A percentile compares a stretch with the other conserved stretches of the same genome.
Evolutionary conservation across 2,113 vertebrate species (phyloP).

Genomic region (Cromileptes altivelis): DNA sequence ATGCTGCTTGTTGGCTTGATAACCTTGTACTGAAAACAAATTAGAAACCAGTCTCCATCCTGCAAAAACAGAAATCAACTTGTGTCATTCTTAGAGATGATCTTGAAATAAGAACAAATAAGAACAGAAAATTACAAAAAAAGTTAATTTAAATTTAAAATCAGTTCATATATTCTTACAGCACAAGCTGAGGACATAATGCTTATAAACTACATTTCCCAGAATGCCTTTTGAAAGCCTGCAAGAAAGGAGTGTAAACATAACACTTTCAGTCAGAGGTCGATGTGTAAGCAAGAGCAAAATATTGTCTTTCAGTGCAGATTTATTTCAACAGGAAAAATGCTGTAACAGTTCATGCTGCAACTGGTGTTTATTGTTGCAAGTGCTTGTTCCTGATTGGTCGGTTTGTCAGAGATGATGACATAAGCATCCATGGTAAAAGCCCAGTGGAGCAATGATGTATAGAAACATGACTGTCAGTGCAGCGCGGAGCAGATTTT

Average conservation of each 20-base stretch:
- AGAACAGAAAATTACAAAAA: neutral
- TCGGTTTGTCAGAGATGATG: slow-evolving; percentile 23
- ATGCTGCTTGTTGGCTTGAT: neutral
- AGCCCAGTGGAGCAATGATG: neutral
- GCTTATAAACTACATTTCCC: neutral
- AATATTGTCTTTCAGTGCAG: neutral
- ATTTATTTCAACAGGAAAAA: neutral
- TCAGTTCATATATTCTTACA: neutral
- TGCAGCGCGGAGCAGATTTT: neutral
- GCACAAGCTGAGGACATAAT: neutral
- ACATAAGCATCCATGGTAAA: slow-evolving; percentile 19
- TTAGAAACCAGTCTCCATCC: neutral
- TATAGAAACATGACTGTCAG: neutral
- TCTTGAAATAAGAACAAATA: too few species aligned
- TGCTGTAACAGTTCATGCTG: slow-evolving; percentile 8
- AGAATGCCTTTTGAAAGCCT: neutral
- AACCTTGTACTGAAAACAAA: neutral
- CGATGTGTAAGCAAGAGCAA: neutral
- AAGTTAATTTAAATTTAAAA: neutral
- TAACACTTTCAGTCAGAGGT: neutral
- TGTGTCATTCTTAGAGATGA: neutral
- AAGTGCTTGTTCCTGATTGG: slow-evolving; percentile 31
- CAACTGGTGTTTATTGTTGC: slow-evolving; percentile 48
- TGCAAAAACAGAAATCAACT: neutral
- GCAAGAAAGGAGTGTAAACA: neutral